A percentile compares a stretch with the other conserved stretches of the same genome.
Evolutionary conservation across 2,797 vertebrate species (phyloP).

Genomic region (Dendrocincla fuliginosa): DNA sequence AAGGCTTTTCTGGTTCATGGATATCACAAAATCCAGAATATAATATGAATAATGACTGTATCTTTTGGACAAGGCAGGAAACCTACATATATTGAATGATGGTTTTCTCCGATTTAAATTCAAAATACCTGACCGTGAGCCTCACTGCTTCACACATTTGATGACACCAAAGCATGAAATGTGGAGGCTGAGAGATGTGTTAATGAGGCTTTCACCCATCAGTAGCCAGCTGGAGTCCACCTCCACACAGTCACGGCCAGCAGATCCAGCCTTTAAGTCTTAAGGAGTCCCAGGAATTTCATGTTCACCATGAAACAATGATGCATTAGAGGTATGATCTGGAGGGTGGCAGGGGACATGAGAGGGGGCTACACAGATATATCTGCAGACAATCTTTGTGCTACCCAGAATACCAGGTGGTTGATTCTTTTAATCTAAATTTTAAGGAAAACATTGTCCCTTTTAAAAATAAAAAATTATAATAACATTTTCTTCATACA

Average conservation of each 20-base stretch:
- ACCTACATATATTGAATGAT: neutral
- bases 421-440: neutral
- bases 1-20: neutral
- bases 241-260: accelerated
- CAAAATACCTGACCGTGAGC: neutral
- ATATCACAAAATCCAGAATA: neutral
- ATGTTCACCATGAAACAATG: neutral
- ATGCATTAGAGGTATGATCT: neutral
- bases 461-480: neutral
- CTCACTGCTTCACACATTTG: neutral
- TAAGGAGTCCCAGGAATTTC: neutral
- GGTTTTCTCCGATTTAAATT: neutral
- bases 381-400: neutral
- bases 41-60: neutral
- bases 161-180: neutral
- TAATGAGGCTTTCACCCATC: neutral
- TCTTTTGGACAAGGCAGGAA: neutral
- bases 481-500: neutral
- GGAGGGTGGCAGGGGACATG: accelerated
- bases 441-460: neutral
- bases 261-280: neutral
- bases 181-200: neutral
- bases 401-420: neutral
- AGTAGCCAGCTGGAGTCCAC: neutral
- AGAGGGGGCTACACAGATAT: neutral